Percentiles rank a stretch among this genome's conserved stretches.
phyloP scores from a whole-genome alignment of 2,797 vertebrate species.

The Anableps anableps region DNA sequence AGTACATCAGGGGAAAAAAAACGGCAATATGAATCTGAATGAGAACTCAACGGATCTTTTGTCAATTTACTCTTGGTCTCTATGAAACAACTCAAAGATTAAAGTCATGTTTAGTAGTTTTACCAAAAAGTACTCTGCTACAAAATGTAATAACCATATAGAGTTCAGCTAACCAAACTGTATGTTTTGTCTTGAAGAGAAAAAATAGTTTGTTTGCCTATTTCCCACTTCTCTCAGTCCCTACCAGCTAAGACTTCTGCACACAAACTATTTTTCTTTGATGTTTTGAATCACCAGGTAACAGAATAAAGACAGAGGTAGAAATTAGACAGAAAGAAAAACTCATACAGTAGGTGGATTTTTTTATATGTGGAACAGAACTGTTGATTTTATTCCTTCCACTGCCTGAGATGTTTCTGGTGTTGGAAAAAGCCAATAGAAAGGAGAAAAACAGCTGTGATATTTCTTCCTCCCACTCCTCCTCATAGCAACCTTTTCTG shows the following conservation, averaged over 20 bases:
- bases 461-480: constrained; percentile 37
- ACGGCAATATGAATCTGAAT: constrained; percentile 50
- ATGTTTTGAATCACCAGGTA: constrained; percentile 50
- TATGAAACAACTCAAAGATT: constrained; percentile 10
- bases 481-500: constrained; percentile 52
- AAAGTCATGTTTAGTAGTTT: constrained; percentile 18
- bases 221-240: constrained; percentile 12
- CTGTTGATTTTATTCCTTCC: constrained; percentile 49
- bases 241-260: background rate
- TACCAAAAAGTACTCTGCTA: background rate
- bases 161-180: background rate
- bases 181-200: background rate
- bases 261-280: constrained; percentile 16
- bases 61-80: constrained; percentile 42
- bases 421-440: constrained; percentile 38
- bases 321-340: constrained; percentile 36
- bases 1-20: constrained; percentile 46
- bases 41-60: constrained; percentile 49
- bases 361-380: constrained; percentile 33
- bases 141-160: background rate
- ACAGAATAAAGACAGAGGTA: constrained; percentile 25
- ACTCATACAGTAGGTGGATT: constrained; percentile 8
- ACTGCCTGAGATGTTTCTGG: constrained; percentile 40
- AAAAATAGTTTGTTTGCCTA: constrained; percentile 2
- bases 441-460: constrained; percentile 25